phyloP scores from a whole-genome alignment of 2,113 vertebrate species.

The Dipodomys stephensi region DNA sequence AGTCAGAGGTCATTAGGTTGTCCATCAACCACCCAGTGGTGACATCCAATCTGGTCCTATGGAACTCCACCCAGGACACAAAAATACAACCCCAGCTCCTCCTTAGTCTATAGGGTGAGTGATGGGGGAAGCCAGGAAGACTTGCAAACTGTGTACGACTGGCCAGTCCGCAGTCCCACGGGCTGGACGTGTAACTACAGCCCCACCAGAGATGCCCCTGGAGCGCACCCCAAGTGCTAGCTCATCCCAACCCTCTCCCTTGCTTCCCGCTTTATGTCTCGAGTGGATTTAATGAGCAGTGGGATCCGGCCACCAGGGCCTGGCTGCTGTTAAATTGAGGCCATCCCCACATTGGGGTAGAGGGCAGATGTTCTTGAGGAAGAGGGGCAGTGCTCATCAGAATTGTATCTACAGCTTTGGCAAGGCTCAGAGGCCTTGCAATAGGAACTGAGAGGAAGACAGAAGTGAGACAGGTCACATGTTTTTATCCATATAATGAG shows the following conservation, averaged over 20 bases:
- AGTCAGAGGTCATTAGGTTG: not conserved
- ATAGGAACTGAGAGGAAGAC: not conserved
- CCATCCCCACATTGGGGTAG: not conserved
- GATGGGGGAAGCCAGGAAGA: not conserved
- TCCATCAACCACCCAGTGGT: not conserved
- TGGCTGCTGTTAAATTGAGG: not conserved
- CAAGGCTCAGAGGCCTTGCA: not conserved
- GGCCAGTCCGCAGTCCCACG: not conserved
- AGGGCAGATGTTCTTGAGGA: not conserved
- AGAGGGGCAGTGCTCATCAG: not conserved
- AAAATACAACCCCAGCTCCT: not conserved
- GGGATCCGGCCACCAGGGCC: not conserved
- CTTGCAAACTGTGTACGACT: not conserved
- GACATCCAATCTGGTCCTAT: not conserved
- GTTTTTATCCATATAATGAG: constrained; percentile 20
- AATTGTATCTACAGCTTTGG: not conserved
- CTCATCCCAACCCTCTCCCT: not conserved
- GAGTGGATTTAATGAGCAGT: not conserved
- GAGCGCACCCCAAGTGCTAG: not conserved
- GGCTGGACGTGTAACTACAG: not conserved
- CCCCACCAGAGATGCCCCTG: not conserved
- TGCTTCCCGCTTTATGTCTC: not conserved
- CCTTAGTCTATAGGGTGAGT: not conserved
- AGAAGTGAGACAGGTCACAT: not conserved
- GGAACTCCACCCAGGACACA: not conserved